Percentiles rank a stretch among this genome's conserved stretches.
Evolutionary conservation across 2,797 vertebrate genomes (phyloP).

Genomic region (Amazonetta brasiliensis): DNA sequence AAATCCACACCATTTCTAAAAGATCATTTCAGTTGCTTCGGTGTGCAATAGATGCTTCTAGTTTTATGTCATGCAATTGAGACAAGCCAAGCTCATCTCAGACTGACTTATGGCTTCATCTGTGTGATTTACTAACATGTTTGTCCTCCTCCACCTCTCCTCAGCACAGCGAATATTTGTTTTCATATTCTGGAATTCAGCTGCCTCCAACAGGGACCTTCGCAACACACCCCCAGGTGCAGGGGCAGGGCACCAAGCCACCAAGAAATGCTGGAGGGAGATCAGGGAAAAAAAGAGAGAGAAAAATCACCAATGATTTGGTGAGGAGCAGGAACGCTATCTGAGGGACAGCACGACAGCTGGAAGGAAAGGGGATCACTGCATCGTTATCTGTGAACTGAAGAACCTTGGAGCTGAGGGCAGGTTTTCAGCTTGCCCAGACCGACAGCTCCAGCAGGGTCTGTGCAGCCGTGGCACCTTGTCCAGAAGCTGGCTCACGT

Average conservation of each 20-base stretch:
- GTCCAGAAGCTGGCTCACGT: not conserved
- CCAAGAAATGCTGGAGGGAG: not conserved
- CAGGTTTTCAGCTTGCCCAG: rapidly evolving
- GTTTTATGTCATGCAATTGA: not conserved
- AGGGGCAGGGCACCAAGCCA: not conserved
- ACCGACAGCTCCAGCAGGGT: not conserved
- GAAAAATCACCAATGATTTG: not conserved
- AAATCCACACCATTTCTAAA: not conserved
- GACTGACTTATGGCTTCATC: not conserved
- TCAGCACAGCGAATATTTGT: not conserved
- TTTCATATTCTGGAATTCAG: not conserved
- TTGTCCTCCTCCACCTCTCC: not conserved
- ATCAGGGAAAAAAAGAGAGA: not conserved
- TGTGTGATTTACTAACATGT: not conserved
- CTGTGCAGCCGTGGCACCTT: not conserved
- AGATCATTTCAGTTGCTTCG: not conserved
- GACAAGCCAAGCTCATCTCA: not conserved
- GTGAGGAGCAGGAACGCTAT: too few relatives aligned
- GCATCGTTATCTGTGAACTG: not conserved
- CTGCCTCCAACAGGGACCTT: not conserved
- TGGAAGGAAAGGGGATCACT: not conserved
- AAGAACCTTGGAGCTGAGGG: not conserved
- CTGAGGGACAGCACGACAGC: not conserved
- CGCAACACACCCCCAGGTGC: not conserved
- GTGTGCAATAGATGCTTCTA: not conserved